A percentile compares a stretch with the other conserved stretches of the same genome.
Evolutionary conservation across 92 coral and sea anemone species (phyloP).

Genomic region (Umimayanthus kanabou): DNA sequence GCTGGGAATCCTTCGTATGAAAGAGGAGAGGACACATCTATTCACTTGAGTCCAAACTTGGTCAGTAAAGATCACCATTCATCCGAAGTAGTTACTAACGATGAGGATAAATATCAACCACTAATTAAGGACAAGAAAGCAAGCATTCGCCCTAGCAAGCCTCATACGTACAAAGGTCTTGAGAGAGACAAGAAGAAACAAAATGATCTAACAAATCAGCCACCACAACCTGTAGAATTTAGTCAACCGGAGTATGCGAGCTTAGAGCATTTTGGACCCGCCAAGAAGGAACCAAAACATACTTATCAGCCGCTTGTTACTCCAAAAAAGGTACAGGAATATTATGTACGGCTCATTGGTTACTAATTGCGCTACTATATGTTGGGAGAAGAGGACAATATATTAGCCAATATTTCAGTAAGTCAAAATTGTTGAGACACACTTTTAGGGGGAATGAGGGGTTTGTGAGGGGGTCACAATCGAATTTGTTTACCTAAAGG

Average conservation of each 20-base stretch:
- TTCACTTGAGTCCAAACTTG: not conserved
- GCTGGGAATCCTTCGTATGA: not conserved
- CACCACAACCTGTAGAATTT: not conserved
- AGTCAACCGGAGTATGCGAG: constrained; percentile 4
- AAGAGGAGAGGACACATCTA: constrained; percentile 16
- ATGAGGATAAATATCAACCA: not conserved
- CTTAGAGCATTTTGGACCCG: constrained; percentile 1
- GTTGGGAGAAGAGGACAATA: too few relatives aligned
- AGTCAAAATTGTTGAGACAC: too few relatives aligned
- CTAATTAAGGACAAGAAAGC: not conserved
- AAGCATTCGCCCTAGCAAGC: not conserved
- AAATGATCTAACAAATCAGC: not conserved
- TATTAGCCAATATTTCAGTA: too few relatives aligned
- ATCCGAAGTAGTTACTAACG: not conserved
- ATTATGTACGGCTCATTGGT: too few relatives aligned
- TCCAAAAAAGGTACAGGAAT: not conserved
- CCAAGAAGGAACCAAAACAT: not conserved
- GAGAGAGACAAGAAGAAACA: not conserved
- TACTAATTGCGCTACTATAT: too few relatives aligned
- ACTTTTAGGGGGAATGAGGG: too few relatives aligned
- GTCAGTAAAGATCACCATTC: not conserved
- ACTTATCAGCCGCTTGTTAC: not conserved
- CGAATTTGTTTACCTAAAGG: too few relatives aligned
- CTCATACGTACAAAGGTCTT: not conserved
- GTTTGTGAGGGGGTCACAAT: too few relatives aligned